These are phyloP conservation scores for Ommatoiulus sabulosus DNA, from an alignment of 2,888 invertebrate species.

Conservation along the genomic window DNA sequence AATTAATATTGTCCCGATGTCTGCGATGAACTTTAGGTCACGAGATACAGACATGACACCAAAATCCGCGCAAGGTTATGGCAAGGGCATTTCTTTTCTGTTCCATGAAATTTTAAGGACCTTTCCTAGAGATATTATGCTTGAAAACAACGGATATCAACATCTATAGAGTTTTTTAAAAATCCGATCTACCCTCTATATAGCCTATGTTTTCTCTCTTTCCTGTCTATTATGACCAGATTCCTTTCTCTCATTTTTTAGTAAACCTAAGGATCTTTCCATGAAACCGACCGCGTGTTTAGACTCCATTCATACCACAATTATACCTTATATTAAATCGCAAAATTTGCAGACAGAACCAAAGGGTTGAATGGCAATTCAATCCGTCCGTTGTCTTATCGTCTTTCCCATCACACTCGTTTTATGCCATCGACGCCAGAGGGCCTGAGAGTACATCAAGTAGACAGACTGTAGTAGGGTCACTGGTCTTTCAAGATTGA, in stretches of 20 bases:
- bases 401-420: background rate
- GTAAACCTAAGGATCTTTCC: background rate
- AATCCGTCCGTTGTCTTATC: conserved; percentile 31
- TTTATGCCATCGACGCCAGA: background rate
- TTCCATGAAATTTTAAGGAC: no score
- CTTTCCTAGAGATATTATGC: no score
- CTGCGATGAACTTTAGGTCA: no score
- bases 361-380: conserved; percentile 36
- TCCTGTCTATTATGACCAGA: background rate
- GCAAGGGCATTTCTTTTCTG: background rate
- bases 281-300: background rate
- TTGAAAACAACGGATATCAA: background rate
- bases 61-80: no score
- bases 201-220: background rate
- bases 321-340: background rate
- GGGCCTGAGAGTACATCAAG: background rate
- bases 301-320: background rate
- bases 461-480: background rate
- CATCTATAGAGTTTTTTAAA: background rate
- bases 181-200: background rate
- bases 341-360: background rate
- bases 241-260: background rate
- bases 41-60: no score
- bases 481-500: background rate
- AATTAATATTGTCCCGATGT: no score